Conservation (phyloP, 2,113 vertebrate genomes). For the Trinectes maculatus region DNA sequence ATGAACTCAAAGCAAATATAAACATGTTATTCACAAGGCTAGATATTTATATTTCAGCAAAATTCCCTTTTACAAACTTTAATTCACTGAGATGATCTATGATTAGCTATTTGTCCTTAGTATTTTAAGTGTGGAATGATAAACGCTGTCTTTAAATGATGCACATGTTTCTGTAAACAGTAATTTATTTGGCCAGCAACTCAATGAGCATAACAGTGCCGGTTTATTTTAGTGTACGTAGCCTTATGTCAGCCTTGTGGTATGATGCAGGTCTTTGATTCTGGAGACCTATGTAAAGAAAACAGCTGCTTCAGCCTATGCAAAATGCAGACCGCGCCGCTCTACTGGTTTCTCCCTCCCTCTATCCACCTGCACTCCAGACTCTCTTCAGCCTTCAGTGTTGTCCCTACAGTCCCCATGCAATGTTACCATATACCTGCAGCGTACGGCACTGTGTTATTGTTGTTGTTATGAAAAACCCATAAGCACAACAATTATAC, state of each 20-base stretch:
- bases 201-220: not conserved
- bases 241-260: not conserved
- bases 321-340: conserved; percentile 59
- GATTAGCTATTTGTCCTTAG: conserved; percentile 8
- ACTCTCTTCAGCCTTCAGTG: conserved; percentile 59
- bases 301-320: conserved; percentile 56
- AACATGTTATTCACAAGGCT: not conserved
- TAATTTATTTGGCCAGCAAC: not conserved
- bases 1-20: not conserved
- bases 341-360: conserved; percentile 43
- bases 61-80: not conserved
- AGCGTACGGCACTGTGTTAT: not conserved
- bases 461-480: not conserved
- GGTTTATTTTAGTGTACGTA: not conserved
- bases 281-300: too few species aligned
- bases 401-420: conserved; percentile 3
- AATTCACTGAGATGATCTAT: not conserved
- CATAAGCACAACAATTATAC: not conserved
- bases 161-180: not conserved
- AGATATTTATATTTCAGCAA: not conserved
- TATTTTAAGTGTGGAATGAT: conserved; percentile 2
- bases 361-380: conserved; percentile 62
- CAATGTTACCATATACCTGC: conserved; percentile 4
- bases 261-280: conserved; percentile 19
- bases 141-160: not conserved